Evolutionary conservation across 2,888 invertebrate species (phyloP).

Genomic region (Amitus sp.): DNA sequence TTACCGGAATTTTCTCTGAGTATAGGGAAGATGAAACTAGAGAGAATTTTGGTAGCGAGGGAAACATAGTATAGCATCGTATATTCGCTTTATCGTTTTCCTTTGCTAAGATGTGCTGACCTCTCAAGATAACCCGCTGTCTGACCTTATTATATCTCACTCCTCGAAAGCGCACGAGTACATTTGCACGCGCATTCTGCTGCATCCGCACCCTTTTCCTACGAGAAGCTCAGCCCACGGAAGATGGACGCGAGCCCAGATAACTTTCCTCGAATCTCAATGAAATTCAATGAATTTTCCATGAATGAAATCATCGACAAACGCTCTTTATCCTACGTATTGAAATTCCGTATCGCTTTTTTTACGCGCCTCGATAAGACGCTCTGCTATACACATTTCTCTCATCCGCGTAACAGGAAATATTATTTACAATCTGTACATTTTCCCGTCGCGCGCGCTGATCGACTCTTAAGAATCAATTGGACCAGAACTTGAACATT

Average conservation of each 20-base stretch:
- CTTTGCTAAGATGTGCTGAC: conserved; percentile 50
- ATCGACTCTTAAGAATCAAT: too few relatives aligned
- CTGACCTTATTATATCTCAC: conserved; percentile 62
- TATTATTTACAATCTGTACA: too few relatives aligned
- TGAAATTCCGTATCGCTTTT: neutral
- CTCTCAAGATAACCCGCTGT: conserved; percentile 56
- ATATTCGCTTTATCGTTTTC: conserved; percentile 49
- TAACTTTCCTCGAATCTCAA: conserved; percentile 45
- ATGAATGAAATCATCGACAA: conserved; percentile 44
- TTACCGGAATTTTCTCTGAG: too few relatives aligned
- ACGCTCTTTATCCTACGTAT: neutral
- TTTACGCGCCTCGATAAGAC: neutral
- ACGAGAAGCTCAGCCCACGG: conserved; percentile 39
- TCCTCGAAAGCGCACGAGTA: conserved; percentile 35
- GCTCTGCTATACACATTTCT: neutral
- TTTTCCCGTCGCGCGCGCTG: too few relatives aligned
- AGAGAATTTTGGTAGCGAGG: conserved; percentile 50
- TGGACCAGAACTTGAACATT: too few relatives aligned
- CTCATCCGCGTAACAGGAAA: too few relatives aligned
- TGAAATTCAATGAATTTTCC: conserved; percentile 50
- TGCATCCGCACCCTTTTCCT: too few relatives aligned
- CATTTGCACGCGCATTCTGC: conserved; percentile 29
- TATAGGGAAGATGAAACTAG: too few relatives aligned
- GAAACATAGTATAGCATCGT: conserved; percentile 23
- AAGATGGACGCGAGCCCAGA: conserved; percentile 35